Conservation (phyloP, 2,113 vertebrate species). For the Capreolus pygargus region DNA sequence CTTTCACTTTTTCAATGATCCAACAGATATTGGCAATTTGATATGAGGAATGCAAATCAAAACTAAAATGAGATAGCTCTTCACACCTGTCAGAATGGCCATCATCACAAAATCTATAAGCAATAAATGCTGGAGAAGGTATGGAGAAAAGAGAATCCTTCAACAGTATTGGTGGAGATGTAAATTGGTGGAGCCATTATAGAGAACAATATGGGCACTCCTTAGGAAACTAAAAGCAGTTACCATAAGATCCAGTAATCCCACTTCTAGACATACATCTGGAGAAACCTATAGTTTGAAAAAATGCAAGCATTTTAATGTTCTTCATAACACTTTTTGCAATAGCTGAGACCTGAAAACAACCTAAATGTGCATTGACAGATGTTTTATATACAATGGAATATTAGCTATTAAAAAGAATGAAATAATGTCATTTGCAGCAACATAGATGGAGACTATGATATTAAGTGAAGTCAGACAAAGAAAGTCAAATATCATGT, state of each 20-base stretch:
- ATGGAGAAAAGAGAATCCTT: background rate
- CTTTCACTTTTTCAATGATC: background rate
- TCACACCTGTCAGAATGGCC: background rate
- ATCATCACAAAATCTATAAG: background rate
- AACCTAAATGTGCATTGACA: background rate
- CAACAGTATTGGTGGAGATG: background rate
- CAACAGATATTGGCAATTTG: background rate
- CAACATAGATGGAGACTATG: background rate
- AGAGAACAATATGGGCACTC: background rate
- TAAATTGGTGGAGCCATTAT: background rate
- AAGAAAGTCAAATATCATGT: background rate
- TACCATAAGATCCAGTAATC: background rate
- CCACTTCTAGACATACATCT: background rate
- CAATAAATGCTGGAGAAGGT: background rate
- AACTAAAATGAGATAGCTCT: background rate
- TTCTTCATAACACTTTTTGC: background rate
- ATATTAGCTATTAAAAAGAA: background rate
- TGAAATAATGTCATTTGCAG: background rate
- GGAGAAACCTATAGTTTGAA: background rate
- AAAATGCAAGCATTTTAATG: background rate
- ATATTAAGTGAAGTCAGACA: background rate
- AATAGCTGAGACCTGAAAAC: background rate
- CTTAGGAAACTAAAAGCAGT: background rate
- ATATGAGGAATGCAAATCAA: background rate
- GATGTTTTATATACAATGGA: background rate